A percentile compares a stretch with the other conserved stretches of the same genome.
Evolutionary conservation across 2,888 invertebrate species (phyloP).

Genomic region (Hyalella azteca): DNA sequence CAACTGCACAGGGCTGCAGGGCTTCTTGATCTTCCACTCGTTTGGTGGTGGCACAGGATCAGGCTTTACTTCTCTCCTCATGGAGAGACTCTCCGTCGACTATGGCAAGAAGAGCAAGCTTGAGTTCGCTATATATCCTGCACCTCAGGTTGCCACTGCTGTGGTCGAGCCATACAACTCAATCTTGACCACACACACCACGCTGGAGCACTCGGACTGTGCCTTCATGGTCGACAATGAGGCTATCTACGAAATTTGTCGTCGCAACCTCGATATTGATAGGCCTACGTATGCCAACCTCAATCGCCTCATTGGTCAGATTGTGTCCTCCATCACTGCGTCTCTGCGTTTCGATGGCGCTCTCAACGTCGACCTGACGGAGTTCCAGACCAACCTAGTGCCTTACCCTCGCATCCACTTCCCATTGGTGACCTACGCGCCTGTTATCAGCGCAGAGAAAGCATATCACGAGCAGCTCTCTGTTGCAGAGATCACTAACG

Average conservation of each 20-base stretch:
- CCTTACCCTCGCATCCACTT: slow-evolving; percentile 73
- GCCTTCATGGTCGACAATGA: slow-evolving; percentile 67
- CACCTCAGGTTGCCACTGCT: slow-evolving; percentile 72
- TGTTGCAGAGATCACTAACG: slow-evolving; percentile 65
- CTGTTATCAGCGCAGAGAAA: slow-evolving; percentile 64
- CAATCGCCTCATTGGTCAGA: slow-evolving; percentile 77
- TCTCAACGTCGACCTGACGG: slow-evolving; percentile 65
- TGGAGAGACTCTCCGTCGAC: slow-evolving; percentile 95
- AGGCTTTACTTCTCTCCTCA: slow-evolving; percentile 92
- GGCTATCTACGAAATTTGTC: too few relatives aligned
- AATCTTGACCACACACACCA: slow-evolving; percentile 92
- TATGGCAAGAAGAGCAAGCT: slow-evolving; percentile 97
- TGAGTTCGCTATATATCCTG: slow-evolving; percentile 95
- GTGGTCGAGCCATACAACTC: slow-evolving; percentile 85
- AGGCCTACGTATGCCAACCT: slow-evolving; percentile 83
- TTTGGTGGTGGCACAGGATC: slow-evolving; percentile 94
- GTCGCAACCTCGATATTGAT: slow-evolving; percentile 79
- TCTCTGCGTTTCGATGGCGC: slow-evolving; percentile 60
- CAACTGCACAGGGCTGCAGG: slow-evolving; percentile 73
- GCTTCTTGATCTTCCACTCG: slow-evolving; percentile 88
- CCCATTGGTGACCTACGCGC: slow-evolving; percentile 62
- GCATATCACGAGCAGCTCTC: slow-evolving; percentile 61
- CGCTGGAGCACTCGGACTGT: slow-evolving; percentile 68
- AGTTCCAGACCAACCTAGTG: slow-evolving; percentile 63
- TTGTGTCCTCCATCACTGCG: slow-evolving; percentile 65